Evolutionary conservation across 2,113 vertebrate genomes (phyloP), one percentile per base, ranked within the genome.

Genomic region (Bothrops jararaca): DNA sequence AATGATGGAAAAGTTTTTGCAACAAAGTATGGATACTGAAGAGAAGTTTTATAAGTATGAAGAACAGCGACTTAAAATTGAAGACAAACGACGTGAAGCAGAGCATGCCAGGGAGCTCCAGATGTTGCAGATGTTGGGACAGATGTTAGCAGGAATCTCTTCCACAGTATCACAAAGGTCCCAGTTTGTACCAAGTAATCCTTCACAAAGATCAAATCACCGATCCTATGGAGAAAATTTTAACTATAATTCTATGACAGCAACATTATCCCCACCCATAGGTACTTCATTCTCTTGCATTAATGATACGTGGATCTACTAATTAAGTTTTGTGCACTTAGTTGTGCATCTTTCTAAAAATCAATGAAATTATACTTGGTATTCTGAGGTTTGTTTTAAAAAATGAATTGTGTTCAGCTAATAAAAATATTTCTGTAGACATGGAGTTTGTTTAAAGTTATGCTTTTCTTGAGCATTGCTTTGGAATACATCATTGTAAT

Each of bases 41-140:
- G 98, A 98, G 91, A 98, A 96, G 89, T 98, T 99, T 95, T 99
- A 98, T 95, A 97, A 97, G 74, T 97, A 98, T 0, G 98, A 99
- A 97, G 98, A 99, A 95, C 98, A 98, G 96, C 98, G 98, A 56
- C 95, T 98, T 94, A 98, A 98, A 95, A 98, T 98, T 0, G 98
- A 99, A 95, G 98, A 99, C 94, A 98, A 97, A 15, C 98, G 98
- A 18, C 96, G 98, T 39, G 98, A 99, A 93, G 97, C 98, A 0
- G 98, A 99, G 92, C 98, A 98, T 92, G 90, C 98, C 45, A 96
- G 98, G 80, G 98, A 99, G 97, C 97, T 99, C 92, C 98, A 98
- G 94, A 99, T 99, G 98, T 97, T 99, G 34, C 98, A 99, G 95
- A 98, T 99, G 98, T 96, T 99, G 91, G 98, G 98, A 69, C 98